A percentile compares a stretch with the other conserved stretches of the same genome.
Evolutionary conservation across 2,888 invertebrate genomes (phyloP).

Genomic region (Lomographa bimaculata): DNA sequence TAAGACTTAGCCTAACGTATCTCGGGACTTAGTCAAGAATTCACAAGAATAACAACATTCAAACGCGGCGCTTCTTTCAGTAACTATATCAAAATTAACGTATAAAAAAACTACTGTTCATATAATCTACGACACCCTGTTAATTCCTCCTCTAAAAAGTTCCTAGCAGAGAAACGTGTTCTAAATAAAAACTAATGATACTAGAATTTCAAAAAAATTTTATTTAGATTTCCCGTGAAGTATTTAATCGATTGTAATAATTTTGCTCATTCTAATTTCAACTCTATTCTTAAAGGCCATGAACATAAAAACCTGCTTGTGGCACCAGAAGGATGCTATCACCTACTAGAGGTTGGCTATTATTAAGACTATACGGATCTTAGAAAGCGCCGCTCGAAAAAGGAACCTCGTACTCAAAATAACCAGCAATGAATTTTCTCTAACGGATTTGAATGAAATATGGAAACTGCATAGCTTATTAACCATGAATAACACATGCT

Average conservation of each 20-base stretch:
- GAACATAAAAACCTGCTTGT: too few relatives aligned
- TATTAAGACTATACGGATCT: too few relatives aligned
- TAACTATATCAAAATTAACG: conserved; percentile 20
- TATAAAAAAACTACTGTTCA: conserved; percentile 30
- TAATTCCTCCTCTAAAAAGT: conserved; percentile 41
- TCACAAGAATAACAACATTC: conserved; percentile 44
- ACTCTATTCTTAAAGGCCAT: too few relatives aligned
- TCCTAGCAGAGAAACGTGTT: conserved; percentile 30
- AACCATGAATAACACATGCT: too few relatives aligned
- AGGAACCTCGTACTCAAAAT: too few relatives aligned
- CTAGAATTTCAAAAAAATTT: conserved; percentile 34
- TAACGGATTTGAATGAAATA: too few relatives aligned
- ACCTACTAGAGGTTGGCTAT: too few relatives aligned
- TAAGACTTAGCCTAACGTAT: conserved; percentile 36
- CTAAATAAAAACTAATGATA: conserved; percentile 19
- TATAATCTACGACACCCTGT: conserved; percentile 59
- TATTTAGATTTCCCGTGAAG: conserved; percentile 25
- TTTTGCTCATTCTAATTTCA: conserved; percentile 1
- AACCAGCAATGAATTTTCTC: too few relatives aligned
- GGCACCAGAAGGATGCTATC: too few relatives aligned
- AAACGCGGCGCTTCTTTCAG: conserved; percentile 49
- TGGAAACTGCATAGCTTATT: too few relatives aligned
- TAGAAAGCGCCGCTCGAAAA: too few relatives aligned
- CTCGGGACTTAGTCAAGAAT: conserved; percentile 42
- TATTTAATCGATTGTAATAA: conserved; percentile 12